Base-by-base conservation (phyloP, 2,888 invertebrate species). In the Cheilosia impressa region DNA sequence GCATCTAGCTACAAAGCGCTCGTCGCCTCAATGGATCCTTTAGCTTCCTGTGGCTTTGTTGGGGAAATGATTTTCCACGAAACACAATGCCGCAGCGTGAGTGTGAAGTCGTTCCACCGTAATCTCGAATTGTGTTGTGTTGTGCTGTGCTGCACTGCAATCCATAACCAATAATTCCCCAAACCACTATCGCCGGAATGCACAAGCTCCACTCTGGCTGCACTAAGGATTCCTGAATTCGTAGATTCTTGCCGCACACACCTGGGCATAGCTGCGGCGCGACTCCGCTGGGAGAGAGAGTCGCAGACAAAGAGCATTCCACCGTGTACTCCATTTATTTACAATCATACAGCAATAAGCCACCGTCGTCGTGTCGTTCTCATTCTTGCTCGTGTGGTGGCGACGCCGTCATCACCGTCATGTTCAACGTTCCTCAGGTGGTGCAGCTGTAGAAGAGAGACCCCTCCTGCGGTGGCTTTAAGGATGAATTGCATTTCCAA, bases 81-180 rank as follows among this genome's bases (percentile, higher is more conserved):
- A 69, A 68, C 78, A 50, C 72, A 83, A 69, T 83, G 57, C 17
- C 47, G 27, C 50, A 17, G 22, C 5, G 45, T 43, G n/a, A 7
- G n/a, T 68, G 43, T 22, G 55, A 53, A 55, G 58, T 22, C 63
- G 31, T 57, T 68, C 34, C 41, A 24, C 52, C 53, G 10, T 52
- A 22, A 22, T 58, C 47, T 47, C 19, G 38, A 19, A 55, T 31
- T 6, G 41, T 17, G 19, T 31, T 6, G 41, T 17, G 19, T 15
- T 38, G 4, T 38, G 13, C 34, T 34, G 58, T 5, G 43, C 76
- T 60, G 52, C 50, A 50, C 19, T 66, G 69, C 55, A 71, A 78
- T 78, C 79, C 83, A 78, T 78, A 83, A 83, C 79, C 83, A 75
- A 84, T 84, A 38, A 68, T 69, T 45, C 45, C 43, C 19, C 76